phyloP scores from a whole-genome alignment of 1,140 invertebrate species.

The Drosophila bipectinata region DNA sequence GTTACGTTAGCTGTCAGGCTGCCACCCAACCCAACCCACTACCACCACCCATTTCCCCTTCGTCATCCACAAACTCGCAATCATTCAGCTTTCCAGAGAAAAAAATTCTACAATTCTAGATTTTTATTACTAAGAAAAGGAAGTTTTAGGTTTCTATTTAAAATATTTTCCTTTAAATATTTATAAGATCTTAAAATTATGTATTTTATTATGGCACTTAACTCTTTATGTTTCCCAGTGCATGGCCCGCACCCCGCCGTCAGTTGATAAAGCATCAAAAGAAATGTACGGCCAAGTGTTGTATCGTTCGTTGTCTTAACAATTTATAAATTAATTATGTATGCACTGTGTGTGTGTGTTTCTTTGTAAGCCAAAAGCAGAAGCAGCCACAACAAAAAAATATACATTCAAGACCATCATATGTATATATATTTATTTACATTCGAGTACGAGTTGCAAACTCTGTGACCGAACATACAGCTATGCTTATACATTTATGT shows the following conservation, averaged over 20 bases:
- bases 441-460: neutral
- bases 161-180: neutral
- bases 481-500: constrained; percentile 39
- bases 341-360: constrained; percentile 55
- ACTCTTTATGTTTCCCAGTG: neutral
- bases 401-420: constrained; percentile 4
- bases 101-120: neutral
- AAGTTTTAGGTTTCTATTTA: too few relatives aligned
- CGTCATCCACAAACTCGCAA: constrained; percentile 5
- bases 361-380: constrained; percentile 43
- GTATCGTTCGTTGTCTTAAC: constrained; percentile 60
- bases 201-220: too few relatives aligned
- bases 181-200: too few relatives aligned
- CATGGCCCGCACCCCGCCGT: constrained; percentile 5
- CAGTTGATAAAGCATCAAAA: constrained; percentile 63
- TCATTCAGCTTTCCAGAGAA: constrained; percentile 1
- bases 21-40: constrained; percentile 14
- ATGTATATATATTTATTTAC: constrained; percentile 15
- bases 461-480: constrained; percentile 4
- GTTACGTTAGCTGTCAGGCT: constrained; percentile 37
- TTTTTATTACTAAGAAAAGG: neutral
- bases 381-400: constrained; percentile 4
- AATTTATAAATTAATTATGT: constrained; percentile 74
- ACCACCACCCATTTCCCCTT: neutral
- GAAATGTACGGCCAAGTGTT: constrained; percentile 50